Percentiles rank a stretch among this genome's conserved stretches.
phyloP scores from a whole-genome alignment of 2,888 invertebrate species.

The Amphipyra tragopoginis region DNA sequence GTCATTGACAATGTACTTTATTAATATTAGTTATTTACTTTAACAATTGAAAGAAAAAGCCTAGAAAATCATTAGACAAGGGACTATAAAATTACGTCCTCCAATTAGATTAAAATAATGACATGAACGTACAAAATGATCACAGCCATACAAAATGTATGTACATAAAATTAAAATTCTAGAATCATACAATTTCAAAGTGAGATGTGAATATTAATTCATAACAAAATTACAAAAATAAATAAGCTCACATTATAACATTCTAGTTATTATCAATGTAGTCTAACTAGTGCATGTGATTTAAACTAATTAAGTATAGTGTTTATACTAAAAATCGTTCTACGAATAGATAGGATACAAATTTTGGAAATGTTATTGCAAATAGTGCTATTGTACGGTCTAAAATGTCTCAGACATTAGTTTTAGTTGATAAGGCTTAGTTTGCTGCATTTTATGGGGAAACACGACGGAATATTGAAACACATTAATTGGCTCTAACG shows the following conservation, averaged over 20 bases:
- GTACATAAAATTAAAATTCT: conserved; percentile 10
- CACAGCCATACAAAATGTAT: conserved; percentile 24
- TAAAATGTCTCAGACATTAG: conserved; percentile 65
- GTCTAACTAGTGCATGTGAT: conserved; percentile 66
- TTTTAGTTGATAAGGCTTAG: conserved; percentile 36
- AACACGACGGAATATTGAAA: conserved; percentile 29
- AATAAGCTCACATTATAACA: conserved; percentile 54
- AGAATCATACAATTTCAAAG: conserved; percentile 18
- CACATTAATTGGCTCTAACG: not conserved
- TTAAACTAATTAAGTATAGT: conserved; percentile 63
- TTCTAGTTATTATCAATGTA: conserved; percentile 52
- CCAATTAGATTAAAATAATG: conserved; percentile 1
- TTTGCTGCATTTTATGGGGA: conserved; percentile 13
- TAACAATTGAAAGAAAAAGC: not conserved
- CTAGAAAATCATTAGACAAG: not conserved
- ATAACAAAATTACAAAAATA: not conserved
- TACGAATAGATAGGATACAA: conserved; percentile 59
- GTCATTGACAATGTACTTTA: not conserved
- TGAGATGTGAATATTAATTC: conserved; percentile 30
- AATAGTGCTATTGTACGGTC: conserved; percentile 48
- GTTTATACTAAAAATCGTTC: conserved; percentile 60
- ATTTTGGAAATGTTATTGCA: conserved; percentile 58
- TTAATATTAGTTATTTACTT: conserved; percentile 1
- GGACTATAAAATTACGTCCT: not conserved
- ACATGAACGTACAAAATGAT: conserved; percentile 44